Evolutionary conservation across 1,140 invertebrate species (phyloP).

Genomic region (Batillaria attramentaria): DNA sequence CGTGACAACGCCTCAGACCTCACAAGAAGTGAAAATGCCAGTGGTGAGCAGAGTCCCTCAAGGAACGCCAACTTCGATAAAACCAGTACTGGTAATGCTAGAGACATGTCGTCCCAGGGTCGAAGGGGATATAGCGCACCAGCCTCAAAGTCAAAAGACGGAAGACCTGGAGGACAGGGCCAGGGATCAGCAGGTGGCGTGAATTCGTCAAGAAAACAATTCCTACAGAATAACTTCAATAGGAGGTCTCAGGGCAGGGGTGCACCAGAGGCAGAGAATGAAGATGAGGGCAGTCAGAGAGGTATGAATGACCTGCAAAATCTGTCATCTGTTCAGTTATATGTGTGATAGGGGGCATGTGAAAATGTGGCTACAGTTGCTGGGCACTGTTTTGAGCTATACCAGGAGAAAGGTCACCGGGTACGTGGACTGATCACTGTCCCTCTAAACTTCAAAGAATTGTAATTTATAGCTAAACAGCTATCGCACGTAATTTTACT

Average conservation of each 20-base stretch:
- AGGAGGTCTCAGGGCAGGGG: neutral
- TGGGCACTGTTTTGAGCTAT: neutral
- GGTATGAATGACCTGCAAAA: neutral
- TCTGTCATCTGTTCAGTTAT: neutral
- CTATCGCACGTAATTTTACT: too few relatives aligned
- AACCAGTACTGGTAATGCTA: too few relatives aligned
- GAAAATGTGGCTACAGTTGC: slow-evolving; percentile 48
- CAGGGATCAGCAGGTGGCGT: neutral
- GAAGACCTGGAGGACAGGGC: neutral
- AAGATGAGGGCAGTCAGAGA: neutral
- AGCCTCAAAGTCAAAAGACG: neutral
- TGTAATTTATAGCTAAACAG: too few relatives aligned
- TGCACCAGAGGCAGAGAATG: neutral
- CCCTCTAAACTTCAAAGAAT: too few relatives aligned
- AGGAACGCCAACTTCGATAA: too few relatives aligned
- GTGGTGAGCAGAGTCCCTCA: neutral
- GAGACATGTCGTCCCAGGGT: neutral
- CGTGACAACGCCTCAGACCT: neutral
- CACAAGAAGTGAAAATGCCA: neutral
- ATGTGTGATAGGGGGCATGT: neutral
- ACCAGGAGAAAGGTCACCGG: neutral
- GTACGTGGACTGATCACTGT: too few relatives aligned
- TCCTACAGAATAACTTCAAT: neutral
- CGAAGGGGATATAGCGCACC: neutral
- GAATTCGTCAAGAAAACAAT: neutral